A percentile compares a stretch with the other conserved stretches of the same genome.
These are phyloP conservation scores for Brachionus manjavacas DNA, from an alignment of 1,140 invertebrate genomes.

Conservation along the genomic window DNA sequence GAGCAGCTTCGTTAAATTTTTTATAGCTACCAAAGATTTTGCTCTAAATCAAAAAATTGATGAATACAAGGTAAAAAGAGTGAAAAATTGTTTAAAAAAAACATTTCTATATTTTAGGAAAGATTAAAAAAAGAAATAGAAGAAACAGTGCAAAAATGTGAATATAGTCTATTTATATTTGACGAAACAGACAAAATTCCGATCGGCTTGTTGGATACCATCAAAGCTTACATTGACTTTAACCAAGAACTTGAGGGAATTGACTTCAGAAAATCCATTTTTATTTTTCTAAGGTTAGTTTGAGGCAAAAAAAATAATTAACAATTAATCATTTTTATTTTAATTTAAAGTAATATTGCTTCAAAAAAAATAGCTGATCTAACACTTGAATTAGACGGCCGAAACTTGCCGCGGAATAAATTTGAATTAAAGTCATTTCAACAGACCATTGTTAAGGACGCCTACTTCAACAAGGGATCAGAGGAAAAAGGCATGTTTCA, in stretches of 20 bases:
- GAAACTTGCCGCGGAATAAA: not conserved
- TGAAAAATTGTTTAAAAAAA: not conserved
- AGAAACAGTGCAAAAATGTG: conserved; percentile 66
- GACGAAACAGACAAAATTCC: conserved; percentile 96
- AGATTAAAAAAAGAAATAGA: conserved; percentile 63
- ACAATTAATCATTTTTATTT: too few species aligned
- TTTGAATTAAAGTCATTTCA: conserved; percentile 69
- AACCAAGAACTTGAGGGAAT: conserved; percentile 55
- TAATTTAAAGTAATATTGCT: conserved; percentile 7
- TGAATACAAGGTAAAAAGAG: conserved; percentile 58
- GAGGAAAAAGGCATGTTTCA: conserved; percentile 67
- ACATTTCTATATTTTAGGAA: conserved; percentile 54
- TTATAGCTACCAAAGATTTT: conserved; percentile 74
- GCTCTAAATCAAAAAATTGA: conserved; percentile 57
- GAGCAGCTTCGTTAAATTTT: conserved; percentile 75
- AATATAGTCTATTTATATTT: conserved; percentile 80
- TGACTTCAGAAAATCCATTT: conserved; percentile 68
- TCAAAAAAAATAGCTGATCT: conserved; percentile 11
- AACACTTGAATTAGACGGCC: not conserved
- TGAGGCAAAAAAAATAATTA: not conserved
- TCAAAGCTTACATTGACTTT: conserved; percentile 85
- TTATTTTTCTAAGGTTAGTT: conserved; percentile 70
- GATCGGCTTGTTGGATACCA: conserved; percentile 70
- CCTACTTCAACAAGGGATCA: conserved; percentile 67
- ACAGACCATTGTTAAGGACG: conserved; percentile 65